Evolutionary conservation across 1,140 invertebrate genomes (phyloP), one percentile per base, ranked within the genome.

Genomic region (Zaprionus ghesquierei): DNA sequence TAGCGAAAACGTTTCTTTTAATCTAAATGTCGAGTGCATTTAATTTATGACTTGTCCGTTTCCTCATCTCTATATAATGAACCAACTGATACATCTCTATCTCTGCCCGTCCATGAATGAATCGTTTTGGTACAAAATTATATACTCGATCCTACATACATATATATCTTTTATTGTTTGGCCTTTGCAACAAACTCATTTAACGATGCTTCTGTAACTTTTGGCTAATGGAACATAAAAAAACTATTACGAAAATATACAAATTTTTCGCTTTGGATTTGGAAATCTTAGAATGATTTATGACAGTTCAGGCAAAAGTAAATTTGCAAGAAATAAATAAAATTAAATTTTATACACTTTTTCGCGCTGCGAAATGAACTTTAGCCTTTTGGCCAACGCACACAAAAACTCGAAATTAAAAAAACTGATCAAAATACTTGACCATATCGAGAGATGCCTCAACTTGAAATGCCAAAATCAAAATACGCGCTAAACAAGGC

Each of bases 401-500:
- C 69, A 74, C 73, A 51, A 74, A n/a, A 38, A 87, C 77, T 84
- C 69, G n/a, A 77, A 89, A 87, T 89, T 84, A 79, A 87, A 79
- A 87, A 87, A 77, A 80, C 79, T 74, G 69, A 84, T 89, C 69
- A 87, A 87, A 77, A 87, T 84, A 74, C 51, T 66, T 89, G 76
- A 79, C 84, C 79, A 84, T 80, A 74, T 80, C 31, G 56, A 33
- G 55, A 59, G 68, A 50, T 27, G 35, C 15, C 13, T 44, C 66
- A 81, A 87, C 82, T 87, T 70, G 84, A 87, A 82, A 46, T 81
- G 68, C 33, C 78, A 68, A 87, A 71, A 65, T 53, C 4, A 82
- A 69, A 60, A 41, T 15, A 15, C 15, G 51, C 41, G 46, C 76
- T 65, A 64, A 74, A 89, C 63, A 84, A 69, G 84, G 84, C 68